phyloP scores from a whole-genome alignment of 2,797 vertebrate species.

The Zalophus californianus region DNA sequence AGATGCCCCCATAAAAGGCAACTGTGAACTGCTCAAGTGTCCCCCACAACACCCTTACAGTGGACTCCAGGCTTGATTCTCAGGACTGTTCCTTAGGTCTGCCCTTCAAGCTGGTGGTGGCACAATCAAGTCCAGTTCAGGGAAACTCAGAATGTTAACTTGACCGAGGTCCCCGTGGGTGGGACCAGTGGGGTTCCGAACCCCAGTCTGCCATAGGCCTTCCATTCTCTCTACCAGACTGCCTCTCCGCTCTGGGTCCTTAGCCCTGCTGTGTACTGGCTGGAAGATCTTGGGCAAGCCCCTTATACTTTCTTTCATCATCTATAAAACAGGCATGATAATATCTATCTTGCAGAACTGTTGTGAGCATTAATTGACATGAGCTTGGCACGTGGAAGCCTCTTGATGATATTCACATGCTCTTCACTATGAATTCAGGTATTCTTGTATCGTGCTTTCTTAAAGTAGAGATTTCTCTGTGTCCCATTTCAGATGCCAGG shows the following conservation, averaged over 20 bases:
- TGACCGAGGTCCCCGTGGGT: not conserved
- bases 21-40: not conserved
- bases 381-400: rapidly evolving
- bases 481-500: not conserved
- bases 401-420: not conserved
- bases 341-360: not conserved
- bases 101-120: not conserved
- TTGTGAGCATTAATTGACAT: not conserved
- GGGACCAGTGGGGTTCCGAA: not conserved
- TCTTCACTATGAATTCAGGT: not conserved
- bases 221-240: not conserved
- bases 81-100: not conserved
- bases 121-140: not conserved
- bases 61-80: not conserved
- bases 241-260: not conserved
- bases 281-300: not conserved
- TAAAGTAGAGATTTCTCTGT: not conserved
- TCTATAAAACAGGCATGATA: not conserved
- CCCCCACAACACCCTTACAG: not conserved
- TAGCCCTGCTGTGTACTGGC: not conserved
- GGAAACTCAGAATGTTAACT: not conserved
- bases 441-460: not conserved
- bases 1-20: not conserved
- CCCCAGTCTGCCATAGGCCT: not conserved
- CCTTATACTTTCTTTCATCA: not conserved